Conservation (phyloP, 1,140 invertebrate genomes). For the Mizuhopecten yessoensis region DNA sequence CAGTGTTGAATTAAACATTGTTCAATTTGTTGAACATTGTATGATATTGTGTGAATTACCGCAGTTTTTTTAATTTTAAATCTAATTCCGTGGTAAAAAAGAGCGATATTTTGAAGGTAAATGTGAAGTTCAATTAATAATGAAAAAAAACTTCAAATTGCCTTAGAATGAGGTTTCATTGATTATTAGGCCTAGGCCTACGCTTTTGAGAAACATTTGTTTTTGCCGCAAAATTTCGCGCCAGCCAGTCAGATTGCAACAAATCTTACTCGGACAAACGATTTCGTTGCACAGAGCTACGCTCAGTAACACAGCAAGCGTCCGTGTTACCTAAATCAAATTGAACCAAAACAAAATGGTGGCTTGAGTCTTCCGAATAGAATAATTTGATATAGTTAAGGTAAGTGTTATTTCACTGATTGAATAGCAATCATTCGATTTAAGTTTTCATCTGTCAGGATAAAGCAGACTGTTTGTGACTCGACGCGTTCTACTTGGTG, state of each 20-base stretch:
- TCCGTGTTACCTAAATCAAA: not conserved
- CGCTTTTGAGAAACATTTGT: not conserved
- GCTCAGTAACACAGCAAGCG: not conserved
- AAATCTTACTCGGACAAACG: not conserved
- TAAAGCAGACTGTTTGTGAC: not conserved
- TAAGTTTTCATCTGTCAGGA: not conserved
- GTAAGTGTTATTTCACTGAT: not conserved
- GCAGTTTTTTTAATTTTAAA: too few species aligned
- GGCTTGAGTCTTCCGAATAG: not conserved
- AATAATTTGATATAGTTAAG: not conserved
- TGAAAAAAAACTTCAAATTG: too few species aligned
- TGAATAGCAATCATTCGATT: not conserved
- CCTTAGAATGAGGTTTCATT: too few species aligned
- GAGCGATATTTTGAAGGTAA: too few species aligned
- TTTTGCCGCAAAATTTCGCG: conserved; percentile 37
- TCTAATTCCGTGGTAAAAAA: too few species aligned
- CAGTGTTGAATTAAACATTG: too few species aligned
- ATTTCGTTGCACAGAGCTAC: not conserved
- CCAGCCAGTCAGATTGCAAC: conserved; percentile 31
- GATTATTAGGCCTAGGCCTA: too few species aligned
- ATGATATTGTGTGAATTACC: too few species aligned
- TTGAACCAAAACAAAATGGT: conserved; percentile 20
- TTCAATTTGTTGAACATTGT: too few species aligned
- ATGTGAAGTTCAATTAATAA: too few species aligned
- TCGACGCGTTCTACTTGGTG: not conserved